Evolutionary conservation across 1,140 invertebrate species (phyloP).

Genomic region (Adoxophyes honmai): DNA sequence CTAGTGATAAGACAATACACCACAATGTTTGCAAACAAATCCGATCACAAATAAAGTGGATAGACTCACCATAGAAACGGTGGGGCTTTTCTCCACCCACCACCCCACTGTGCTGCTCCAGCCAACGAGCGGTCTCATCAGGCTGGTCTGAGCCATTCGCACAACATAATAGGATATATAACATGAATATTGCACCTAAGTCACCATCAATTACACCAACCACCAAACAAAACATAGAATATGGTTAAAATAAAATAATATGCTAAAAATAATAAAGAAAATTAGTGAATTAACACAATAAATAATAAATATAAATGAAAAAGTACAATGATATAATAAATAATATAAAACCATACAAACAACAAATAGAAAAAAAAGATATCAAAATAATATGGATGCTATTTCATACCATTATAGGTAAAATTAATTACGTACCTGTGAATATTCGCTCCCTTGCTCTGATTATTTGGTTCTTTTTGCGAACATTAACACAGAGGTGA

Average conservation of each 20-base stretch:
- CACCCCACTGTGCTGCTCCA: slow-evolving; percentile 64
- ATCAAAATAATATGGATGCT: slow-evolving; percentile 4
- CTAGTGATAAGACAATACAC: slow-evolving; percentile 12
- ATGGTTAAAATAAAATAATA: slow-evolving; percentile 50
- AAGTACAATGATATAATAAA: slow-evolving; percentile 25
- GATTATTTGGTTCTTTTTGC: slow-evolving; percentile 89
- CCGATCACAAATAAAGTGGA: not conserved
- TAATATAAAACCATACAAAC: slow-evolving; percentile 33
- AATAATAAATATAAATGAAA: slow-evolving; percentile 17
- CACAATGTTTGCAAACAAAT: not conserved
- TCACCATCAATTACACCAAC: slow-evolving; percentile 66
- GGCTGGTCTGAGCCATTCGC: slow-evolving; percentile 73
- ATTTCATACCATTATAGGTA: slow-evolving; percentile 17
- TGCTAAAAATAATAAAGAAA: slow-evolving; percentile 18
- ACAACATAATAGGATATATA: slow-evolving; percentile 77
- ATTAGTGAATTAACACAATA: slow-evolving; percentile 9
- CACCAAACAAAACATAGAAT: slow-evolving; percentile 73
- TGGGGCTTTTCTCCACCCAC: slow-evolving; percentile 62
- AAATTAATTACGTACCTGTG: slow-evolving; percentile 82
- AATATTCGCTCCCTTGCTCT: slow-evolving; percentile 88
- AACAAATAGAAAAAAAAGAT: slow-evolving; percentile 43
- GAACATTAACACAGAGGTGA: slow-evolving; percentile 93
- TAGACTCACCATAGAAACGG: slow-evolving; percentile 74
- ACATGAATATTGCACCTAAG: slow-evolving; percentile 75
- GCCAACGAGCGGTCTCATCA: slow-evolving; percentile 71